Evolutionary conservation across 2,888 invertebrate genomes (phyloP), one percentile per base, ranked within the genome.

Genomic region (Leptopilina syphax): DNA sequence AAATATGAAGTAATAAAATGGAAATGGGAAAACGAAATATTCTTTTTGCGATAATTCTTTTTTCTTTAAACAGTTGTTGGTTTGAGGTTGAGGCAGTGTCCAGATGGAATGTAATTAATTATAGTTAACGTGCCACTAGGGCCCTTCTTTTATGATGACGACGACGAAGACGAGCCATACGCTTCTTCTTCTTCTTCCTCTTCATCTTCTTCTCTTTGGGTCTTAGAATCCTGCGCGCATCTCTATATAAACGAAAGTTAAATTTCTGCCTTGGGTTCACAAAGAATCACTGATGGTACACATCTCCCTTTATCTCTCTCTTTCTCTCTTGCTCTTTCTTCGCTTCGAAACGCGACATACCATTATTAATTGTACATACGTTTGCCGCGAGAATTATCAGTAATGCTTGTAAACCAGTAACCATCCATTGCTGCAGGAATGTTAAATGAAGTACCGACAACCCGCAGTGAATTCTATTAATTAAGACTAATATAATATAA

Each of bases 381-480:
- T 47, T 24, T 66, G 66, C 41, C 27, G 68, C 50, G 27, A 68
- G 68, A 44, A 68, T 68, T 68, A 68, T 68, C 67, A 24, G 67
- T 50, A 70, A 70, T 70, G 50, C 68, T 70, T 47, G 63, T 24
- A 63, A 63, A 24, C 63, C 63, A 63, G 68, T 70, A 70, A 70
- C 50, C 68, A 70, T 50, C 68, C 47, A 70, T 70, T 12, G 68
- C 68, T 70, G 50, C 68, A 50, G 68, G 68, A 70, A 70, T 27
- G 68, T 70, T 70, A 70, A 70, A 50, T 50, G 68, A 18, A 70
- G 27, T 54, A 70, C 68, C 44, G 24, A 70, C 79, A 68, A 77
- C 77, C 78, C 81, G 66, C 78, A 70, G 73, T 68, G 77, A 80
- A 80, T 82, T 77, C 79, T 77, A 83, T 82, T 81, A 81, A 83